phyloP scores from a whole-genome alignment of 1,140 invertebrate species.

The Aphelenchoides besseyi region DNA sequence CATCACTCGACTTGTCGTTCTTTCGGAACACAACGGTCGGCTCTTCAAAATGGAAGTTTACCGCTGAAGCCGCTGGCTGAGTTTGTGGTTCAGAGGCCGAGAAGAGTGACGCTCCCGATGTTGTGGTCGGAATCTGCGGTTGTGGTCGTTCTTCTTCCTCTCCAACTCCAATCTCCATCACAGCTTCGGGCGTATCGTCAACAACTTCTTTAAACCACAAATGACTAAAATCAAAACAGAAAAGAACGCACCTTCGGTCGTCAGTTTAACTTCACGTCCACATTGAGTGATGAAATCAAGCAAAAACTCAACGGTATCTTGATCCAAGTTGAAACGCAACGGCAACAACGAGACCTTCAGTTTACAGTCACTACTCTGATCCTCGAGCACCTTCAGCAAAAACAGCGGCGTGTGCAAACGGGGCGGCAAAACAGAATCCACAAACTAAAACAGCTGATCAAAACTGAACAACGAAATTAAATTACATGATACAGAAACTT shows the following conservation, averaged over 20 bases:
- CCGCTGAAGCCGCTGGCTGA: not conserved
- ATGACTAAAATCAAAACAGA: not conserved
- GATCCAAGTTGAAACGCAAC: constrained; percentile 51
- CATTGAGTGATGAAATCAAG: constrained; percentile 35
- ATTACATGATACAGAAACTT: constrained; percentile 50
- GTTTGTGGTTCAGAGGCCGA: not conserved
- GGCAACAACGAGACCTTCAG: constrained; percentile 50
- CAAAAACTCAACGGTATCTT: constrained; percentile 54
- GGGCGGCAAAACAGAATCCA: constrained; percentile 26
- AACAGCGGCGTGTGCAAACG: constrained; percentile 31
- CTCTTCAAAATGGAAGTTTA: not conserved
- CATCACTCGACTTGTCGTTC: not conserved
- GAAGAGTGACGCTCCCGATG: not conserved
- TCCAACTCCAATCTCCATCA: not conserved
- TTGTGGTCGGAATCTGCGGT: not conserved
- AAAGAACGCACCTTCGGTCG: not conserved
- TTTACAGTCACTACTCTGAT: constrained; percentile 43
- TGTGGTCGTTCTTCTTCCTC: not conserved
- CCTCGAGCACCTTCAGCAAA: constrained; percentile 41
- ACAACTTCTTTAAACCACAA: not conserved
- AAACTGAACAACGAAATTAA: constrained; percentile 9
- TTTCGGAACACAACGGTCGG: constrained; percentile 2
- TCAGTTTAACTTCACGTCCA: not conserved
- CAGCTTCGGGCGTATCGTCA: not conserved
- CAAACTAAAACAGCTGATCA: constrained; percentile 17